Percentiles rank a stretch among this genome's conserved stretches.
phyloP scores from a whole-genome alignment of 1,140 invertebrate genomes.

The Pteromalus puparum region DNA sequence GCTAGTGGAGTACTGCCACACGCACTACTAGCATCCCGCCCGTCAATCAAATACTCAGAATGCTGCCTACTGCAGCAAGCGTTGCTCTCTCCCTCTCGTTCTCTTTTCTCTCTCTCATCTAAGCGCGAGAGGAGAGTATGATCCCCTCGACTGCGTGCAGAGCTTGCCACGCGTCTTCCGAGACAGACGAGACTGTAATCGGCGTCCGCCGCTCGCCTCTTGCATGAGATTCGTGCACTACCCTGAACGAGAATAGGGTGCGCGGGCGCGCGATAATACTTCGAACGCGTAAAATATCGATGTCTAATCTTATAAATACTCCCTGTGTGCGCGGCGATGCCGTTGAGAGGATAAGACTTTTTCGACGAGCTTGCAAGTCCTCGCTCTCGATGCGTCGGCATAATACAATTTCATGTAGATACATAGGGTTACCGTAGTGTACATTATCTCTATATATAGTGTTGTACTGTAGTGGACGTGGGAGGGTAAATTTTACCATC shows the following conservation, averaged over 20 bases:
- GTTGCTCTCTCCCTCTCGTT: neutral
- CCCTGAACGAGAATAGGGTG: neutral
- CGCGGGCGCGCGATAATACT: neutral
- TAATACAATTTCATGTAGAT: too few species aligned
- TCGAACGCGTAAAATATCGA: slow-evolving; percentile 33
- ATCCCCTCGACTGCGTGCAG: neutral
- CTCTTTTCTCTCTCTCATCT: too few species aligned
- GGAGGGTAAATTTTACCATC: neutral
- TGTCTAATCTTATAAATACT: neutral
- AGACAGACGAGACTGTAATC: slow-evolving; percentile 40
- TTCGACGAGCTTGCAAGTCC: neutral
- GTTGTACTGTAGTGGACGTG: too few species aligned
- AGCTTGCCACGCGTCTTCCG: slow-evolving; percentile 12
- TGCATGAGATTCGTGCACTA: slow-evolving; percentile 28
- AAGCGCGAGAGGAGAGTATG: neutral
- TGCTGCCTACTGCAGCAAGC: slow-evolving; percentile 58
- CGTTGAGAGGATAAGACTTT: too few species aligned
- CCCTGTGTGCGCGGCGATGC: too few species aligned
- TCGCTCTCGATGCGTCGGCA: too few species aligned
- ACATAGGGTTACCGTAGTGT: too few species aligned
- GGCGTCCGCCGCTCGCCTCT: neutral
- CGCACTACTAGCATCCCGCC: slow-evolving; percentile 2
- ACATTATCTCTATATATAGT: too few species aligned
- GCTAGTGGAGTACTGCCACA: slow-evolving; percentile 26
- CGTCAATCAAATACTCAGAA: slow-evolving; percentile 68